Base-by-base conservation (phyloP, 1,140 invertebrate genomes). In the Drosophila saltans region DNA sequence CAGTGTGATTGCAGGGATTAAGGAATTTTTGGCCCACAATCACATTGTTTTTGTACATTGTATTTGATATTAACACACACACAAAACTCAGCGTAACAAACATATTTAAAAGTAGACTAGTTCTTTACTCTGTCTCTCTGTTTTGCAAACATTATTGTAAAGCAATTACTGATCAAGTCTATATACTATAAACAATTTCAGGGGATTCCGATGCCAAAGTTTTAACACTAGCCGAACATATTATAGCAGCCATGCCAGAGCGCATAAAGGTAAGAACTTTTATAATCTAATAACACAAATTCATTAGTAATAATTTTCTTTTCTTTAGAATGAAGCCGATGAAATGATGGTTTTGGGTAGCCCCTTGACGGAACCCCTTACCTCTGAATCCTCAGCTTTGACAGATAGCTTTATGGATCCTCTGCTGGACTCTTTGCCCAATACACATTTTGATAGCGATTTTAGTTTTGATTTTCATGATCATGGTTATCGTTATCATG, bases 241-340 rank as follows among this genome's bases (percentile, higher is more conserved):
- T 99, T 82, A 99, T 99, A 89, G 98, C 98, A 41, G 98, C 98
- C 7, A 97, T 99, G 94, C 98, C 98, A 64, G 98, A 99, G 78
- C 94, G 98, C 83, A 99, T 99, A 90, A 99, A 99, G 95, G 96
- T 96, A 91, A 84, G 72, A 16, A 10, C 1, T 10, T 4, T 8
- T 0, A n/a, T 59, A 2, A n/a, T 9, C 1, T 33, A 57, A n/a
- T n/a, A 8, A 24, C 24, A 21, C 2, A 5, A 7, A 11, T n/a
- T 10, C 9, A 1, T 4, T 7, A 3, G 0, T 30, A 28, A 64
- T 16, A 3, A 10, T 21, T 21, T 28, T 26, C 28, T 33, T 40
- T 67, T 1, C 60, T 67, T 1, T 58, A 92, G 85, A 92, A 92
- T 26, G 92, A 92, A 68, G 90, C 91, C 8, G 92, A 92, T 72